Base-by-base conservation (phyloP, 2,113 vertebrate species). In the Protobothrops mucrosquamatus region DNA sequence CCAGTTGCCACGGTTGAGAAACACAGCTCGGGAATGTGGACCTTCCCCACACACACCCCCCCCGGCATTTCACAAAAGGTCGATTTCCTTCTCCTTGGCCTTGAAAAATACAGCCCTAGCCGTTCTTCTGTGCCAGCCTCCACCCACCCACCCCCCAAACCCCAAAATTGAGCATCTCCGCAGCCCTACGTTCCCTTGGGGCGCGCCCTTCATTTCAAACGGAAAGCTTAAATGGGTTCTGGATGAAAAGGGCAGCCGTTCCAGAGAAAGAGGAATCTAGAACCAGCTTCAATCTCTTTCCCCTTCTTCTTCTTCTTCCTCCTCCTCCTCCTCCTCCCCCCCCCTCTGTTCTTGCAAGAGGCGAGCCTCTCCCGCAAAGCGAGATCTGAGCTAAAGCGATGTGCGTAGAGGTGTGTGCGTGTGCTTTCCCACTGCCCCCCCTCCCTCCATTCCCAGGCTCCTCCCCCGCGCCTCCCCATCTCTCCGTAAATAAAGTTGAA, bases 401-500 rank as follows among this genome's bases (percentile, higher is more conserved):
- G n/a, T 81, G 69, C 15, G 15, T 56, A 22, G 55, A 56, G 55
- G 18, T 22, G 55, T 56, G 55, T 6, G 59, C 59, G 24, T 39
- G 15, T 20, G 69, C 15, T 34, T 39, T 8, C 69, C n/a, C 34
- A 15, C 34, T 3, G 48, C n/a, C 48, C 69, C n/a, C 1, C 5
- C 64, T 6, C 5, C 15, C n/a, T 18, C 14, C 95, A 93, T 95
- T 9, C 22, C 12, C 90, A 92, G 1, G 96, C 96, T 96, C 97
- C 97, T 96, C 97, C 87, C 0, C 12, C 92, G 93, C 91, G 92
- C 95, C 92, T 93, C 15, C 69, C 51, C 29, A 59, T 48, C 92
- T 23, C 54, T 59, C 88, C 43, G 96, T 96, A 95, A 96, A 97
- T 97, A 97, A 97, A 97, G 97, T 97, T 97, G 96, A 95, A 92